Conservation (phyloP, 2,888 invertebrate genomes). For the Panopea generosa region DNA sequence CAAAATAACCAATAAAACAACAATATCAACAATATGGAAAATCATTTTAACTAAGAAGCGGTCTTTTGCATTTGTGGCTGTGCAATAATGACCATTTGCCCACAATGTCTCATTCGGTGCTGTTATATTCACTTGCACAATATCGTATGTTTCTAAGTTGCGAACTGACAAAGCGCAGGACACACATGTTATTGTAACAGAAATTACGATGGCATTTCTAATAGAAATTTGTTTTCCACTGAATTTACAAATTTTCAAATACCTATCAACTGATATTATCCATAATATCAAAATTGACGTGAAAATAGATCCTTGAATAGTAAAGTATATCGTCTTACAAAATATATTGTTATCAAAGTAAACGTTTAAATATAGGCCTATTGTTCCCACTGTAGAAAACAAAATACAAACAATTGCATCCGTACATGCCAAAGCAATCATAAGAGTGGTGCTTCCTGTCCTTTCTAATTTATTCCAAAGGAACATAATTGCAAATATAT, state of each 20-base stretch:
- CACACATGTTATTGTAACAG: conserved; percentile 7
- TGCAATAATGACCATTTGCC: conserved; percentile 40
- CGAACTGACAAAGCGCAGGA: conserved; percentile 26
- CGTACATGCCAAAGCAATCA: conserved; percentile 18
- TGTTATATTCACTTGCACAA: conserved; percentile 17
- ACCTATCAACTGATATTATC: conserved; percentile 45
- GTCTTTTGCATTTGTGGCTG: conserved; percentile 25
- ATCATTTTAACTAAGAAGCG: conserved; percentile 11
- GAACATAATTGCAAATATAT: conserved; percentile 42
- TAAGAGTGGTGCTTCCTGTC: conserved; percentile 30
- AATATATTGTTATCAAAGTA: conserved; percentile 10
- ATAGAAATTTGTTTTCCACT: conserved; percentile 32
- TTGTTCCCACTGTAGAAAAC: conserved; percentile 2
- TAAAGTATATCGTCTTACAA: conserved; percentile 47
- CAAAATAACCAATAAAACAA: conserved; percentile 7
- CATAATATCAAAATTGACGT: conserved; percentile 42
- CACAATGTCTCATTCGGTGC: neutral
- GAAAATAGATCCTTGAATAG: conserved; percentile 40
- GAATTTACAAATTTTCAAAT: conserved; percentile 39
- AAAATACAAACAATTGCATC: conserved; percentile 41
- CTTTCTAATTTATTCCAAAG: conserved; percentile 13
- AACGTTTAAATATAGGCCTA: conserved; percentile 34
- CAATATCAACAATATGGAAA: conserved; percentile 30
- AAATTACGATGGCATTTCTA: conserved; percentile 12
- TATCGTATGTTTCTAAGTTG: conserved; percentile 38